Conservation (phyloP, 2,797 vertebrate genomes). For the Gastrophryne carolinensis region DNA sequence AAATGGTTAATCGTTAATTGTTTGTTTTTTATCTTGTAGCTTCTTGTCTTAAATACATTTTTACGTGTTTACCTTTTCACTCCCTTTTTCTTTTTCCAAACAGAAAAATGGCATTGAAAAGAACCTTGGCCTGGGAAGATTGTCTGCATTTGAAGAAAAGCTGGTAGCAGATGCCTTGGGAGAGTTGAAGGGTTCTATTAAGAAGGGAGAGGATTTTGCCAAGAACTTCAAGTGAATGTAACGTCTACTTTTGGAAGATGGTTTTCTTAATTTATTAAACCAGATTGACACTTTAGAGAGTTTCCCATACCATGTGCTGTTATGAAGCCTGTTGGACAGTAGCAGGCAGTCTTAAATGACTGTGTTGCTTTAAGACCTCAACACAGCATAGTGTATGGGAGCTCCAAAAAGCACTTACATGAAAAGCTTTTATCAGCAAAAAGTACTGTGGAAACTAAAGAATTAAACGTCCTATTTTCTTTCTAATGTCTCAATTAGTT, state of each 20-base stretch:
- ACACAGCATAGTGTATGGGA: neutral
- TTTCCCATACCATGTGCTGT: neutral
- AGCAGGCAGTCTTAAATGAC: neutral
- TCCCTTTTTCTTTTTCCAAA: neutral
- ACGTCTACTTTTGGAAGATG: neutral
- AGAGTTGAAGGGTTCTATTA: slow-evolving; percentile 93
- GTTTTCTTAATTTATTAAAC: slow-evolving; percentile 71
- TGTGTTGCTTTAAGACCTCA: neutral
- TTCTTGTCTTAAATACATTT: too few species aligned
- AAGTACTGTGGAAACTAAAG: slow-evolving; percentile 2
- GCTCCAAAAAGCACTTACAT: slow-evolving; percentile 1
- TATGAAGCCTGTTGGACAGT: neutral
- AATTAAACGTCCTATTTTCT: slow-evolving; percentile 48
- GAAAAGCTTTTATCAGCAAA: neutral
- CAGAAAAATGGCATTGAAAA: slow-evolving; percentile 96
- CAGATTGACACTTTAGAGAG: slow-evolving; percentile 63
- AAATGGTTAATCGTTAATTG: too few species aligned
- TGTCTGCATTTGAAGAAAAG: slow-evolving; percentile 90
- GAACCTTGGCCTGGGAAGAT: slow-evolving; percentile 92
- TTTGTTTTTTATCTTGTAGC: too few species aligned
- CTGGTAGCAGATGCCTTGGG: slow-evolving; percentile 81
- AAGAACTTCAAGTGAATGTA: slow-evolving; percentile 85
- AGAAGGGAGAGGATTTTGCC: slow-evolving; percentile 95
- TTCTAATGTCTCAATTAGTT: slow-evolving; percentile 7
- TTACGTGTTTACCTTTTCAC: too few species aligned